Evolutionary conservation across 1,140 invertebrate species (phyloP), one percentile per base, ranked within the genome.

Genomic region (Centruroides sculpturatus): DNA sequence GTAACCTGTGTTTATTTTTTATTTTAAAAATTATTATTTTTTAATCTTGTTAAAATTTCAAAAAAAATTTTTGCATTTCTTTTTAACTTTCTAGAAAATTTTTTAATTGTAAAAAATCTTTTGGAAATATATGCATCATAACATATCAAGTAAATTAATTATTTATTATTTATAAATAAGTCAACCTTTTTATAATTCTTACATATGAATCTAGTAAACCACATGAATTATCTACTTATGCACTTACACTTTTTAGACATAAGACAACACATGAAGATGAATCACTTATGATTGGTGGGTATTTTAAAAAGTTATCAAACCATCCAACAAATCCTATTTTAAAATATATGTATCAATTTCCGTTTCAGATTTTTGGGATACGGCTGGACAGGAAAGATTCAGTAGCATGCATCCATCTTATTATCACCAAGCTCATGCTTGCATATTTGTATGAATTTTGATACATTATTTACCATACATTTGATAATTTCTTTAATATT

Each of bases 361-460:
- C 41, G 65, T 71, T 69, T 50, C 67, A 81, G 80, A 82, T 73
- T 80, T 82, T 66, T 82, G 80, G 80, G 80, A 82, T 68, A 82
- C 80, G 23, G 80, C 80, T 34, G 80, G 81, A 6, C 81, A 82
- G 68, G 81, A 82, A 65, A 71, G 78, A 55, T 82, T 81, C 65
- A 75, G 76, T 55, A 78, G 73, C 60, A 74, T 82, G 72, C 80
- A 82, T 68, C 77, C 78, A 4, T 80, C 79, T 3, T 82, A 82
- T 66, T 82, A 81, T 66, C 79, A 82, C 66, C 78, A 81, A 70
- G 80, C 80, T 57, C 79, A 82, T 72, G 78, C 78, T 53, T 81
- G 79, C 70, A 74, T 78, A 55, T 54, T 78, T 63, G 75, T 77
- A 69, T 41, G 41, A 41, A 41, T 41, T 41, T 41, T 41, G 41